Conservation (phyloP, 2,113 vertebrate species). For the Rhea americana region DNA sequence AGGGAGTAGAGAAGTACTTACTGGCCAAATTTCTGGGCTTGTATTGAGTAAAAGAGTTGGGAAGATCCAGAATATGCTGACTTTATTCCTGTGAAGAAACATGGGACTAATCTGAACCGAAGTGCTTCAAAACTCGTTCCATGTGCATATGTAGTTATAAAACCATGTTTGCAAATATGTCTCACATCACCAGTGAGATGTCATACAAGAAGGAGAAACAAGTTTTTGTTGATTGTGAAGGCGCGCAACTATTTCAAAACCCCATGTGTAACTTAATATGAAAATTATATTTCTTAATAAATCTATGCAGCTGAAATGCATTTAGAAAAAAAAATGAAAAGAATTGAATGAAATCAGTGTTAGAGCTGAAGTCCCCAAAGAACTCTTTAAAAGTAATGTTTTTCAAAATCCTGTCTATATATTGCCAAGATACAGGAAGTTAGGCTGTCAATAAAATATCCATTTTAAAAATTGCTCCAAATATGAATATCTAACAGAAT, state of each 20-base stretch:
- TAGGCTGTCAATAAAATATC: constrained; percentile 10
- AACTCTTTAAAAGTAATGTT: background rate
- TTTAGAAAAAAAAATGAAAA: constrained; percentile 36
- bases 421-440: constrained; percentile 10
- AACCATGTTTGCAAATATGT: background rate
- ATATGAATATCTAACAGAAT: constrained; percentile 27
- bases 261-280: background rate
- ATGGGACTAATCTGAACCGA: background rate
- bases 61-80: background rate
- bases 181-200: background rate
- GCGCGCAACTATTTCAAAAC: background rate
- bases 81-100: background rate
- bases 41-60: background rate
- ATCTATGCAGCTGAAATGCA: background rate
- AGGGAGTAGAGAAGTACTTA: background rate
- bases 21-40: background rate
- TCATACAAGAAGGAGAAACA: background rate
- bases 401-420: constrained; percentile 18
- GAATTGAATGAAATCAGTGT: background rate
- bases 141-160: background rate
- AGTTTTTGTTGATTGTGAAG: background rate
- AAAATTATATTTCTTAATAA: constrained; percentile 17
- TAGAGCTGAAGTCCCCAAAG: background rate
- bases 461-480: constrained; percentile 29
- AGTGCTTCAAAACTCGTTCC: background rate